Percentiles rank a stretch among this genome's conserved stretches.
Evolutionary conservation across 1,140 invertebrate genomes (phyloP).

Genomic region (Caenorhabditis latens): DNA sequence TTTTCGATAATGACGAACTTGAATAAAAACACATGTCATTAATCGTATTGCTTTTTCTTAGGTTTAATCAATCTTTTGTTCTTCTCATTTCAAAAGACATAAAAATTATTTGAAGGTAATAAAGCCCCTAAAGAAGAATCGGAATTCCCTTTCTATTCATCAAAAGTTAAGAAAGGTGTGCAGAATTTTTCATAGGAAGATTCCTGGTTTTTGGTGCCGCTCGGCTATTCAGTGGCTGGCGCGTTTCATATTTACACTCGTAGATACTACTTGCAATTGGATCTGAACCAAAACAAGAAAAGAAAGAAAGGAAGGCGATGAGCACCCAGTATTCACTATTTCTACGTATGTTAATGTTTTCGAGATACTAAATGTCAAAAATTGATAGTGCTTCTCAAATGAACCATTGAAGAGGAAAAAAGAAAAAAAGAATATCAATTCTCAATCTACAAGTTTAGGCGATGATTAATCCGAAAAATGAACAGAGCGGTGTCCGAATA

Average conservation of each 20-base stretch:
- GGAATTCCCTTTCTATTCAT: too few relatives aligned
- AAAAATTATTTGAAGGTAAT: too few relatives aligned
- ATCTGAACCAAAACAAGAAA: neutral
- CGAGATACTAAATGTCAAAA: too few relatives aligned
- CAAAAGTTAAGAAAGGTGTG: too few relatives aligned
- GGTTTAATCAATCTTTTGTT: neutral
- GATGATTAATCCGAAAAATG: neutral
- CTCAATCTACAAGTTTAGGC: too few relatives aligned
- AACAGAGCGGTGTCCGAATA: slow-evolving; percentile 23
- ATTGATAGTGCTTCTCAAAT: too few relatives aligned
- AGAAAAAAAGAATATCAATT: too few relatives aligned
- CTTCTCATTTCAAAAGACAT: neutral
- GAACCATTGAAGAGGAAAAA: too few relatives aligned
- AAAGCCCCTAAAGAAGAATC: too few relatives aligned
- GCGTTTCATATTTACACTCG: neutral
- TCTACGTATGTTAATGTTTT: too few relatives aligned
- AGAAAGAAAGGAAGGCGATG: neutral
- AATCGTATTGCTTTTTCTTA: neutral
- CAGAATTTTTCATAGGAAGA: too few relatives aligned
- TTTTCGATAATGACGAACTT: neutral
- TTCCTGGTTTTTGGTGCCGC: slow-evolving; percentile 1
- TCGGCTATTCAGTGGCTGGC: neutral
- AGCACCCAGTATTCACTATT: too few relatives aligned
- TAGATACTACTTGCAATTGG: neutral
- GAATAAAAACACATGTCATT: neutral